These are phyloP conservation scores for Leucoraja erinaceus DNA, from an alignment of 2,113 vertebrate species.

Conservation along the genomic window DNA sequence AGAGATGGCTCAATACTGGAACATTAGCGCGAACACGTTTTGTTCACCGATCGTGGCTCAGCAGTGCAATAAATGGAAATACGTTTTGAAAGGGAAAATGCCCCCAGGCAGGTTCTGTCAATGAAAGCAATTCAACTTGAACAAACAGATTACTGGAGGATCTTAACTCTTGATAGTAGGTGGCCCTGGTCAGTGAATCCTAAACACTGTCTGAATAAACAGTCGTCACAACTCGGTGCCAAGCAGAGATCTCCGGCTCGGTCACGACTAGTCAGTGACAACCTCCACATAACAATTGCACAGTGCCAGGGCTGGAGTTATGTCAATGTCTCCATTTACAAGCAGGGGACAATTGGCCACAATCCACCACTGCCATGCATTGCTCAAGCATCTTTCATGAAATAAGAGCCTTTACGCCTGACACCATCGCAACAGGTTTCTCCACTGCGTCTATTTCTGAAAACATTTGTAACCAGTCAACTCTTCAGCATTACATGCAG, in stretches of 20 bases:
- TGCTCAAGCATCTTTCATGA: not conserved
- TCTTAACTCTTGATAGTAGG: not conserved
- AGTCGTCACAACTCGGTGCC: not conserved
- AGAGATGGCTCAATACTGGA: not conserved
- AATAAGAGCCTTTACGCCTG: not conserved
- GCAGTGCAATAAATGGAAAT: not conserved
- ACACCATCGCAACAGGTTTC: not conserved
- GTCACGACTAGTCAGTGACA: not conserved
- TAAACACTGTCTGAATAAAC: not conserved
- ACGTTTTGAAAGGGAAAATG: constrained; percentile 10
- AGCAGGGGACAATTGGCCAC: not conserved
- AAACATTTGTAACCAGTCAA: not conserved
- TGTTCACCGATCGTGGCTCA: not conserved
- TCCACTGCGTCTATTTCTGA: not conserved
- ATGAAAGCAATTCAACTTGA: not conserved
- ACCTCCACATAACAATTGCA: not conserved
- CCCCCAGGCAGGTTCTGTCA: not conserved
- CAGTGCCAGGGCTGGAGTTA: no score
- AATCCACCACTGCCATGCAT: not conserved
- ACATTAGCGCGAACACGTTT: not conserved
- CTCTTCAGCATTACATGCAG: not conserved
- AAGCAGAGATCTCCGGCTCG: not conserved
- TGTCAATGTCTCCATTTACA: not conserved
- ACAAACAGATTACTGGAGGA: not conserved
- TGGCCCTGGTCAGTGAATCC: not conserved